Evolutionary conservation across 2,797 vertebrate genomes (phyloP), one percentile per base, ranked within the genome.

Genomic region (Gadopsis bispinosus): DNA sequence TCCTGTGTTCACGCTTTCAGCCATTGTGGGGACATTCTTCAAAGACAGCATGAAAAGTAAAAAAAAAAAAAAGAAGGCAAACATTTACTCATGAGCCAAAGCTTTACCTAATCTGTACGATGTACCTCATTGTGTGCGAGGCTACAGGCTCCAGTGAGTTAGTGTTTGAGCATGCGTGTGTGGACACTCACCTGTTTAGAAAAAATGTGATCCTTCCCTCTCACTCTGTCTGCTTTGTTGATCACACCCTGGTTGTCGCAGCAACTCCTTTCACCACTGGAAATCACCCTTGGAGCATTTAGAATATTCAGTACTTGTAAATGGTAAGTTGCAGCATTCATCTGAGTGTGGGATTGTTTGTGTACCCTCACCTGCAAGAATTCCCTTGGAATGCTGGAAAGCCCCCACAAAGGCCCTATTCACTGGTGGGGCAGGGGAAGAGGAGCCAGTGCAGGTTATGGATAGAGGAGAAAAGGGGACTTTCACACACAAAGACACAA

Each of bases 361-460:
- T 29, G 11, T 59, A 84, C 81, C 81, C 73, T 93, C 86, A 94
- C 91, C 90, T 93, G 92, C 80, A 87, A 86, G 65, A 88, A 89
- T 88, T 91, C 85, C 67, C 79, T 69, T 80, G 92, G 92, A 93
- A 93, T 92, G 85, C 91, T 39, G 74, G 75, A 82, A 88, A 89
- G 69, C 83, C 83, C 83, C 88, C 87, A 94, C 91, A 94, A 94
- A 92, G 91, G 89, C 64, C 84, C 89, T 79, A 89, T 94, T 94
- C 93, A 92, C 48, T 78, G 69, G 77, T 58, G n/a, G 75, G 72
- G 48, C 62, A 83, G 54, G 8, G 41, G 71, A 80, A 88, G 90
- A 85, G 93, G 89, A 90, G 91, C 63, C 75, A 81, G 37, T 7
- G n/a, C 72, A 82, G 67, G 74, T 76, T 75, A 60, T 68, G 75